Base-by-base conservation (phyloP, 1,140 invertebrate species). In the Heterodera carotae region DNA sequence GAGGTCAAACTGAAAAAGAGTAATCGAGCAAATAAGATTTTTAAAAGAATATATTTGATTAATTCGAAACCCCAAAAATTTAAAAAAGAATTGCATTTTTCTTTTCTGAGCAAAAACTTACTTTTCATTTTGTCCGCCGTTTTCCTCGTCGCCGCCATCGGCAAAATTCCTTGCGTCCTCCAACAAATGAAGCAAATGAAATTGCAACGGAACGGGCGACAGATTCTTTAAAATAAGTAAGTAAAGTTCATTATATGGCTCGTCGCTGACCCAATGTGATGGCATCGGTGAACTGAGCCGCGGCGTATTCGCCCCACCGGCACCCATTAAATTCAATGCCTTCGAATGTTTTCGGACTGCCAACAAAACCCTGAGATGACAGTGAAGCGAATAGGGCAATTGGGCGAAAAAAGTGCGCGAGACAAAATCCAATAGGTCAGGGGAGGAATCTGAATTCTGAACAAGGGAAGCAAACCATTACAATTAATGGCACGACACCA, bases 181-280 rank as follows among this genome's bases (percentile, higher is more conserved):
- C 59, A 56, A 56, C 59, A 56, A 56, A 56, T 74, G 59, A n/a
- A 74, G 64, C 25, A 74, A 62, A 62, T 74, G 72, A 27, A 74
- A 74, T 39, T 74, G 59, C 64, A 62, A 64, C 10, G 72, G 72
- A 33, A 36, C 56, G 59, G 56, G 72, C 59, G 72, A 22, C 36
- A 56, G n/a, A 27, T 74, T 43, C 72, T 74, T 25, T 31, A 29
- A 66, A 66, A 29, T 2, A 27, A 66, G 29, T 10, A 33, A 69
- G 22, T 18, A 36, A 2, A 43, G 18, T 27, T 69, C 18, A n/a
- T 22, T 8, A 39, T 29, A 39, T 31, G 10, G 5, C 59, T 0
- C 7, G 2, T 8, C 27, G 33, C 27, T 18, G 56, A 43, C 69
- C 69, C 69, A 71, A 53, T 71, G 69, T 22, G 69, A 71, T 56